phyloP scores from a whole-genome alignment of 2,113 vertebrate species.

The Alethe diademata region DNA sequence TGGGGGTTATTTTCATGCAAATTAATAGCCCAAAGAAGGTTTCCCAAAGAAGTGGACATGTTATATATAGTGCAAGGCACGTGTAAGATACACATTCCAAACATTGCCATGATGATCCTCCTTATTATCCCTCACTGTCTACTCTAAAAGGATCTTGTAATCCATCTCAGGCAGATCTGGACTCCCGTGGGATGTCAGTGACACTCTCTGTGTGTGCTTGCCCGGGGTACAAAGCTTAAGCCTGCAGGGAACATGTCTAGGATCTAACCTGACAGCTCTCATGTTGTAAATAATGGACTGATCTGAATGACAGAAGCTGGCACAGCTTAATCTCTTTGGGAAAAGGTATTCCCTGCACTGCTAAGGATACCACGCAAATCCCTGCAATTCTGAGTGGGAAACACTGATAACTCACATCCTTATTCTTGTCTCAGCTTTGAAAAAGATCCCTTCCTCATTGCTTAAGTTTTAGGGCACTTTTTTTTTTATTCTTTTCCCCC shows the following conservation, averaged over 20 bases:
- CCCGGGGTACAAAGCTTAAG: background rate
- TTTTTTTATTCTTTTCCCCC: fast-evolving
- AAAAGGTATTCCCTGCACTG: background rate
- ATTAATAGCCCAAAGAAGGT: background rate
- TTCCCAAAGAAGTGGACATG: background rate
- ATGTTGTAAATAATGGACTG: background rate
- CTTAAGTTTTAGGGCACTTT: background rate
- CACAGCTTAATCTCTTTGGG: background rate
- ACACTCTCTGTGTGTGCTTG: background rate
- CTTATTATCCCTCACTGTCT: background rate
- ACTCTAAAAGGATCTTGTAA: background rate
- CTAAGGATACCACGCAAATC: background rate
- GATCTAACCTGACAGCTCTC: background rate
- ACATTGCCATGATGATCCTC: background rate
- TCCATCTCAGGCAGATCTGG: background rate
- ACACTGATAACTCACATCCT: background rate
- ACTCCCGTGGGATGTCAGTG: background rate
- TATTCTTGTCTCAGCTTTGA: background rate
- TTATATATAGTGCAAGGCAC: background rate
- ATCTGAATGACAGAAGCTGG: background rate
- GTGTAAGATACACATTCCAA: background rate
- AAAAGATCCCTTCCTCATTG: background rate
- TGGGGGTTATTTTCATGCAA: background rate
- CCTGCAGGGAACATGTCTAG: background rate
- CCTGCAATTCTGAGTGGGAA: background rate